Percentiles rank a stretch among this genome's conserved stretches.
Conservation (phyloP, 2,888 invertebrate species). For the Ophion costatus region DNA sequence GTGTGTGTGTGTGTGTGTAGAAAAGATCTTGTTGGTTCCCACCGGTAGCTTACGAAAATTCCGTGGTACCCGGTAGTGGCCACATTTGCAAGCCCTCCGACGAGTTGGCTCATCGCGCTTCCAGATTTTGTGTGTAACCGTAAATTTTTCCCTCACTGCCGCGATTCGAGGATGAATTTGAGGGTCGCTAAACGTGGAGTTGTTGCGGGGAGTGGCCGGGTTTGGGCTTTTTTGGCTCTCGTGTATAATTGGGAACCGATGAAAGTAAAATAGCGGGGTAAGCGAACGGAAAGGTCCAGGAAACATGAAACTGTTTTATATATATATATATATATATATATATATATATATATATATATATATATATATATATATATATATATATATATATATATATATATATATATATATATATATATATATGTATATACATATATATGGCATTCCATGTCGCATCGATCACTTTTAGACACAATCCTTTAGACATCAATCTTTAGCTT, state of each 20-base stretch:
- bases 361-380: not conserved
- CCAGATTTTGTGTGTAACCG: conserved; percentile 64
- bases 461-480: too few relatives aligned
- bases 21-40: conserved; percentile 39
- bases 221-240: too few relatives aligned
- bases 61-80: conserved; percentile 68
- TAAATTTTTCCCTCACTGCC: conserved; percentile 73
- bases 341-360: too few relatives aligned
- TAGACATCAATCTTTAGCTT: too few relatives aligned
- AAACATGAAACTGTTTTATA: not conserved
- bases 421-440: not conserved
- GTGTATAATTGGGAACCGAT: not conserved
- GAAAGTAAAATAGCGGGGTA: conserved; percentile 4
- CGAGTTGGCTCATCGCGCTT: conserved; percentile 71
- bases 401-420: not conserved
- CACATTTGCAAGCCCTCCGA: conserved; percentile 63
- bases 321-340: not conserved
- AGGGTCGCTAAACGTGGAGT: conserved; percentile 1
- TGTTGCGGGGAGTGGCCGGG: not conserved
- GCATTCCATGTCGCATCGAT: too few relatives aligned
- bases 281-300: not conserved
- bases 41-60: conserved; percentile 65
- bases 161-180: not conserved
- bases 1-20: conserved; percentile 12
- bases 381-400: not conserved